These are phyloP conservation scores for Hippocampus zosterae DNA, from an alignment of 2,113 vertebrate species.

Conservation along the genomic window DNA sequence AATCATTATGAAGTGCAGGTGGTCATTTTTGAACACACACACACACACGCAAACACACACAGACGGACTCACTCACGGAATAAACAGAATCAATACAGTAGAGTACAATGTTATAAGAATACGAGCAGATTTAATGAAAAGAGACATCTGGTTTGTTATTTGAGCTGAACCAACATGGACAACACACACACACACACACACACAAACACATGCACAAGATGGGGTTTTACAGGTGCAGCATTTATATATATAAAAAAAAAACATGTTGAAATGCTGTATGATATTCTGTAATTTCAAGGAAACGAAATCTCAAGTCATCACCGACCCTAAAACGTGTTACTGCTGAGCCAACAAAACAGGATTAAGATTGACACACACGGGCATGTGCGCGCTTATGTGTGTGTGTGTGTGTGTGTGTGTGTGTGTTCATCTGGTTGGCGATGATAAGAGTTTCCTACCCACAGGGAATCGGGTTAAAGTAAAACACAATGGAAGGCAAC, in stretches of 20 bases:
- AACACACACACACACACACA: slow-evolving; percentile 35
- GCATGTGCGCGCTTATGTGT: neutral
- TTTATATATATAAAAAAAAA: slow-evolving; percentile 21
- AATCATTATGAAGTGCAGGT: slow-evolving; percentile 16
- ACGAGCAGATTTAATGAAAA: slow-evolving; percentile 3
- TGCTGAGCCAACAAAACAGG: slow-evolving; percentile 56
- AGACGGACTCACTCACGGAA: neutral
- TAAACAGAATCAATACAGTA: neutral
- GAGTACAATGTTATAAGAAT: slow-evolving; percentile 1
- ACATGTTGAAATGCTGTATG: slow-evolving; percentile 33
- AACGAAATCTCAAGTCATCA: slow-evolving; percentile 50
- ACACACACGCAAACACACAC: neutral
- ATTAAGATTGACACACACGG: slow-evolving; percentile 41
- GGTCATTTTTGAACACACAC: slow-evolving; percentile 1
- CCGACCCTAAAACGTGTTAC: slow-evolving; percentile 31
- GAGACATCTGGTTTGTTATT: slow-evolving; percentile 1
- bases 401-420: no score
- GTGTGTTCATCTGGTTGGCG: no score
- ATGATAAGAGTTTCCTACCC: no score
- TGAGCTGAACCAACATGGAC: slow-evolving; percentile 48
- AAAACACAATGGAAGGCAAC: no score
- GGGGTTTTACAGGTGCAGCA: slow-evolving; percentile 22
- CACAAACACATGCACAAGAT: neutral
- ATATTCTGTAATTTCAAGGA: slow-evolving; percentile 33
- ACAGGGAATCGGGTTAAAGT: no score